Base-by-base conservation (phyloP, 2,113 vertebrate genomes). In the Machaerirhynchus nigripectus region DNA sequence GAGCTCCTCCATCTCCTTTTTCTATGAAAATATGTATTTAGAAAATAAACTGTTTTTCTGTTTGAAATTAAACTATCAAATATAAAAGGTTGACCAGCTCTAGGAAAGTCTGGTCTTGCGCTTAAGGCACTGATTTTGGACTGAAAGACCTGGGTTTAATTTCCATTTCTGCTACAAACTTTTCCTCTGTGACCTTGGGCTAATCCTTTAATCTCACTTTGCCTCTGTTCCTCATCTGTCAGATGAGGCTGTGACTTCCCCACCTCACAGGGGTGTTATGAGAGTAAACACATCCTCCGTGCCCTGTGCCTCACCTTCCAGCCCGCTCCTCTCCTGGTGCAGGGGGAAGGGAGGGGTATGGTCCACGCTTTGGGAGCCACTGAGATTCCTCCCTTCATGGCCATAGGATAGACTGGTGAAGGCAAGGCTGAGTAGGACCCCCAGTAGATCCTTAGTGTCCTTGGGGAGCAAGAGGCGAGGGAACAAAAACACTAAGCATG, bases 181-280 rank as follows among this genome's bases (percentile, higher is more conserved):
- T 97, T 95, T 97, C 92, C 93, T 95, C 83, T 28, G 26, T 96
- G 96, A 96, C 96, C 96, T 93, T 93, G 93, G 93, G 90, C 88
- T 97, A 97, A 96, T 97, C 93, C 92, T 96, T 97, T 96, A 96
- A 94, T 97, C 95, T 96, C 6, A 1, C 73, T 92, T 90, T 96
- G 95, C 95, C 95, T 97, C 95, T 94, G 95, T 96, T 97, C 96
- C 93, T 96, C 96, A 95, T 96, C 96, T 96, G 76, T 96, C 90
- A 93, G 95, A 95, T 87, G 90, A 95, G 49, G 92, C 93, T 96
- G 67, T 95, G 93, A 88, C 93, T 97, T 97, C 90, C 92, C 93
- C 90, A 94, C 93, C 90, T 95, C 95, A 89, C 80, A 81, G 73
- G 83, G 69, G 68, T 96, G 92, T 97, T 96, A 94, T 96, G 96